A percentile compares a stretch with the other conserved stretches of the same genome.
These are phyloP conservation scores for Xanthia icteritia DNA, from an alignment of 2,888 invertebrate genomes.

Conservation along the genomic window DNA sequence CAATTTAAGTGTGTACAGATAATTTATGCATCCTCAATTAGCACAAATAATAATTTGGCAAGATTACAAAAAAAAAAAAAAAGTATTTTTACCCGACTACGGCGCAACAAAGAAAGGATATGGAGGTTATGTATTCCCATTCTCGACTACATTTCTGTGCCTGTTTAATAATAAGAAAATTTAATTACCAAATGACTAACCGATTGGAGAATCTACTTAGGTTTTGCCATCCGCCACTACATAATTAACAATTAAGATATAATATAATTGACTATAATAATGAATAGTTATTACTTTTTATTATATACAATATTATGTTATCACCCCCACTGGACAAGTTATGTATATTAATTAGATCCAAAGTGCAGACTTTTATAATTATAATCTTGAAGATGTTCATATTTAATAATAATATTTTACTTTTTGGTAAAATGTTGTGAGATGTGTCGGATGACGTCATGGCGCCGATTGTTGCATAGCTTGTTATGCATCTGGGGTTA, in stretches of 20 bases:
- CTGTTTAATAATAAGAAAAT: neutral
- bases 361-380: conserved; percentile 34
- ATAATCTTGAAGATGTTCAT: conserved; percentile 9
- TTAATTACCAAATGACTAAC: neutral
- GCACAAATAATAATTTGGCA: neutral
- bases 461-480: neutral
- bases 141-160: neutral
- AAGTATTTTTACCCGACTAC: neutral
- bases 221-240: conserved; percentile 39
- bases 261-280: conserved; percentile 55
- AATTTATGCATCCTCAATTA: neutral
- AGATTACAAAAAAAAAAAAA: neutral
- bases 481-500: neutral
- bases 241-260: conserved; percentile 33
- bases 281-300: conserved; percentile 25
- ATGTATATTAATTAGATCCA: conserved; percentile 22
- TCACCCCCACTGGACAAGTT: conserved; percentile 5
- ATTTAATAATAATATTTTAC: conserved; percentile 1
- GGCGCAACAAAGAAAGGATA: neutral
- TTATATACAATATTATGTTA: conserved; percentile 26
- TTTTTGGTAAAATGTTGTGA: conserved; percentile 7
- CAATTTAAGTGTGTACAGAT: neutral
- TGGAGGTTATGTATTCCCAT: neutral
- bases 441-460: conserved; percentile 23
- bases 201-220: neutral